A percentile compares a stretch with the other conserved stretches of the same genome.
These are phyloP conservation scores for Leptodactylus fallax DNA, from an alignment of 2,797 vertebrate species.

Conservation along the genomic window DNA sequence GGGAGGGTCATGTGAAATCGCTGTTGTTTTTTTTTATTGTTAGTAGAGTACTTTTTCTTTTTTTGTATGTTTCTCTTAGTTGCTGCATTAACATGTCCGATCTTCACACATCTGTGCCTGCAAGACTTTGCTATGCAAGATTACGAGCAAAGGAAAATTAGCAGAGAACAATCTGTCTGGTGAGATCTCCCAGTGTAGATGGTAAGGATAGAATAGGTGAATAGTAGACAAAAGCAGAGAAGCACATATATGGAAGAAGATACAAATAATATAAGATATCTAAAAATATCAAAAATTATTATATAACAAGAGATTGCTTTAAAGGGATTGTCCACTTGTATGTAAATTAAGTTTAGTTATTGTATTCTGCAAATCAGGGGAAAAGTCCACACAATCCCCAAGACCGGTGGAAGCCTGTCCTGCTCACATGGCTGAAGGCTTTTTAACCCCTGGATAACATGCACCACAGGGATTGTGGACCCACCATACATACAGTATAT, in stretches of 20 bases:
- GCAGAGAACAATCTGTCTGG: background rate
- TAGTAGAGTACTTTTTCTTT: background rate
- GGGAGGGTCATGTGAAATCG: background rate
- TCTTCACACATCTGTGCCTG: background rate
- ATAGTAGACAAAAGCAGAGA: background rate
- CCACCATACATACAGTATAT: too few relatives aligned
- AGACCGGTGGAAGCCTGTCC: background rate
- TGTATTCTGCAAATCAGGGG: background rate
- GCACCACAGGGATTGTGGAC: too few relatives aligned
- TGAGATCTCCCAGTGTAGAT: background rate
- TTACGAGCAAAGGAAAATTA: background rate
- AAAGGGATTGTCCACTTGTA: background rate
- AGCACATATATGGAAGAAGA: background rate
- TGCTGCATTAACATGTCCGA: background rate
- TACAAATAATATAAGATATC: too few relatives aligned
- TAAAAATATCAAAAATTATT: background rate
- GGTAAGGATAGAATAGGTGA: background rate
- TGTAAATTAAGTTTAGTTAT: background rate
- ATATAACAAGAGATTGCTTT: background rate
- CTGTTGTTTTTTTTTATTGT: background rate
- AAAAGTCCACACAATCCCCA: too few relatives aligned
- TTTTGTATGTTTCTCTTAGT: background rate
- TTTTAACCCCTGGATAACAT: background rate
- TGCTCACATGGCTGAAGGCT: background rate
- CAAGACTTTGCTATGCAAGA: slow-evolving; percentile 32